Evolutionary conservation across 2,888 invertebrate genomes (phyloP), one percentile per base, ranked within the genome.

Genomic region (Drosophila eohydei): DNA sequence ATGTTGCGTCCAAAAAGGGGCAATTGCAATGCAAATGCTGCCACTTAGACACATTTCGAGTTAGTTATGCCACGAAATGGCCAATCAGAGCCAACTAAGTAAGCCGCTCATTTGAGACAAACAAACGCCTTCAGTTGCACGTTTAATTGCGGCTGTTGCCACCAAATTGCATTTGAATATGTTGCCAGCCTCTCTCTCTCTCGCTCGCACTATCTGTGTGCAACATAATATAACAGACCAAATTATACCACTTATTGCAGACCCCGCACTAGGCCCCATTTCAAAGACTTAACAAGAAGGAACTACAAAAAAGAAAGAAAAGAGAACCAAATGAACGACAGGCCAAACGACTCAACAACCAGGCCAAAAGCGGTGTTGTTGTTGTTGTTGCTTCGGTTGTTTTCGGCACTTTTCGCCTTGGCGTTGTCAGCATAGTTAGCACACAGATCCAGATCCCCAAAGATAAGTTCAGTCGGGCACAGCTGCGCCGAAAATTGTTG

Each of bases 1-100:
- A 80, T 72, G 88, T 55, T 68, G 74, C 55, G 54, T 56, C 79
- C 88, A 62, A 75, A 88, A 74, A 66, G 52, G 71, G 81, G 79
- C 75, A 81, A 78, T 81, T 66, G 82, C 80, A 69, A 83, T 77
- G 78, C 81, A 83, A 80, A 83, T 85, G 85, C 65, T 86, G 90
- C 77, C 86, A 88, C 72, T 83, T 80, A 72, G 84, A 90, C 90
- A 88, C 89, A 88, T 88, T 84, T 88, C 81, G 83, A 80, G 87
- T 77, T 84, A 83, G 90, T 84, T 84, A 84, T 84, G 83, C 90
- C 90, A 88, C 77, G 41, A 82, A 76, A 69, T 85, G 83, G 63
- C 87, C 89, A 88, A 84, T 88, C 83, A 90, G 75, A 83, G 89
- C 60, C 70, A 30, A 44, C 58, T 50, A 59, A 36, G 57, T 73